Evolutionary conservation across 2,888 invertebrate species (phyloP).

Genomic region (Chromoteleia sp.): DNA sequence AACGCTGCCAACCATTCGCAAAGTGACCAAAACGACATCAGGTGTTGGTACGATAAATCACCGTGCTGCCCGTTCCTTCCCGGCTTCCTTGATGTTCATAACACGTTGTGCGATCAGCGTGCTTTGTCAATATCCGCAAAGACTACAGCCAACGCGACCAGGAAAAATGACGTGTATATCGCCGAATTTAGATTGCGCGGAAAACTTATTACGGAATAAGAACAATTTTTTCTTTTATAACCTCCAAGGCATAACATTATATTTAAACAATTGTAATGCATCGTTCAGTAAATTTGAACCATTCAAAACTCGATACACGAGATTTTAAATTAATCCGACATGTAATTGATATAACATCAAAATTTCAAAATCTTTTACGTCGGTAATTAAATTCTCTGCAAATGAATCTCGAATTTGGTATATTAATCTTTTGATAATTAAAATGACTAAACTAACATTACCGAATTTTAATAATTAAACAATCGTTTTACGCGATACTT

Average conservation of each 20-base stretch:
- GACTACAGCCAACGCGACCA: constrained; percentile 4
- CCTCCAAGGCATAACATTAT: not conserved
- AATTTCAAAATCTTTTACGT: not conserved
- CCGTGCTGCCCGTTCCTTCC: constrained; percentile 71
- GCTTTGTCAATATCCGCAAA: constrained; percentile 59
- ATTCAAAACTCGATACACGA: not conserved
- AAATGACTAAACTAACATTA: too few relatives aligned
- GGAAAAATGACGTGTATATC: constrained; percentile 28
- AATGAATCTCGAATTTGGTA: not conserved
- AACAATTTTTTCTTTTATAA: not conserved
- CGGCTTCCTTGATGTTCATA: constrained; percentile 68
- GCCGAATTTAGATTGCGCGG: constrained; percentile 7
- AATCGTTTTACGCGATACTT: too few relatives aligned
- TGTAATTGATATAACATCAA: too few relatives aligned
- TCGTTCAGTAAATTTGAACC: not conserved
- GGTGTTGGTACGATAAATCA: constrained; percentile 83
- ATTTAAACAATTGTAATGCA: not conserved
- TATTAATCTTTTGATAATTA: constrained; percentile 4
- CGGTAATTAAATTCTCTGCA: not conserved
- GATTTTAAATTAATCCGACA: not conserved
- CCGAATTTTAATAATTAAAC: too few relatives aligned
- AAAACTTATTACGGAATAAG: constrained; percentile 4
- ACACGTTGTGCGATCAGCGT: constrained; percentile 40
- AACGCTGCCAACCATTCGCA: constrained; percentile 74
- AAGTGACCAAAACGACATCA: constrained; percentile 81